Base-by-base conservation (phyloP, 1,140 invertebrate species). In the Drosophila suzukii region DNA sequence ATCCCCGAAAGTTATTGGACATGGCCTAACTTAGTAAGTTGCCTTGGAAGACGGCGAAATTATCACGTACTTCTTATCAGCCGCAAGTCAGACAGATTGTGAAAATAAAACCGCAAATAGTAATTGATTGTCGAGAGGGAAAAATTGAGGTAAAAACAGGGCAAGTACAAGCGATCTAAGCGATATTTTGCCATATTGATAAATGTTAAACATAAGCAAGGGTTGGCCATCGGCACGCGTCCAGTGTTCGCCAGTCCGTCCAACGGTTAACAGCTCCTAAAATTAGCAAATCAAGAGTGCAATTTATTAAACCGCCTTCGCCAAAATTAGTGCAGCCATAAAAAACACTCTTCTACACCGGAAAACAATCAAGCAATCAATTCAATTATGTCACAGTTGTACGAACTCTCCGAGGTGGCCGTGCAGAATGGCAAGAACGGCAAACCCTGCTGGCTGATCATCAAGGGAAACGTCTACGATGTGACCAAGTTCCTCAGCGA, bases 391-490 rank as follows among this genome's bases (percentile, higher is more conserved):
- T 78, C 86, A 7, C 75, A 90, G 58, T 67, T 76, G 17, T 95
- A 93, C 79, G 93, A 93, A 11, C 73, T 93, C 8, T 92, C 93
- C 13, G 94, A 96, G 60, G 94, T 96, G 17, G 89, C 93, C 2
- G 79, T 91, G 43, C 92, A 93, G 27, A 93, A 94, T 75, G 95
- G 95, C 7, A 92, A 92, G 53, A 89, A 93, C 20, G 93, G 93
- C 11, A 61, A 91, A 0, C 91, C 92, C 11, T 71, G 93, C 0
- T 96, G 95, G 95, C 90, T 96, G 7, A 92, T 96, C n/a, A 92
- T 95, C 67, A 93, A 94, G 66, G 94, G 95, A 61, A 88, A 80
- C 27, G 94, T 96, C 3, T 96, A 95, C 81, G 95, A 96, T 91
- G 93, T 96, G 46, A 95, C 95, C 6, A 91, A 93, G 15, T 96